A percentile compares a stretch with the other conserved stretches of the same genome.
phyloP scores from a whole-genome alignment of 2,888 invertebrate genomes.

The Clanis bilineata region DNA sequence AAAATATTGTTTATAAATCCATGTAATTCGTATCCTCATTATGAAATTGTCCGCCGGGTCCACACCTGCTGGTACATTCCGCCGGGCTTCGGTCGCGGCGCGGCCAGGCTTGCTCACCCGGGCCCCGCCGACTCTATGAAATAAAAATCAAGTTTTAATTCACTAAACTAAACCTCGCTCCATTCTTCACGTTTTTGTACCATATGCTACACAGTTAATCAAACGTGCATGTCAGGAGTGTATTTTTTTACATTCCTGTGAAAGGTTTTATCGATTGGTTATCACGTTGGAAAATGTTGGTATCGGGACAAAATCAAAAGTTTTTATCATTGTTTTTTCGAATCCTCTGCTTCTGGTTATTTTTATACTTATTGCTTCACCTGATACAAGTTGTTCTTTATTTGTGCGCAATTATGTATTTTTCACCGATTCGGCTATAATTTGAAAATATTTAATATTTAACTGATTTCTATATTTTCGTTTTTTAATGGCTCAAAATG shows the following conservation, averaged over 20 bases:
- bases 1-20: constrained; percentile 7
- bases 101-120: no score
- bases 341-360: no score
- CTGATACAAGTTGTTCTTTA: no score
- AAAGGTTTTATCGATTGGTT: constrained; percentile 28
- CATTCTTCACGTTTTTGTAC: constrained; percentile 28
- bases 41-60: constrained; percentile 33
- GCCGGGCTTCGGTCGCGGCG: constrained; percentile 47
- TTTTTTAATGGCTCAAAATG: no score
- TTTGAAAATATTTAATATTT: no score
- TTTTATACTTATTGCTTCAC: no score
- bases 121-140: constrained; percentile 33
- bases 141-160: constrained; percentile 43
- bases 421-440: no score
- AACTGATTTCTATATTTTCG: no score
- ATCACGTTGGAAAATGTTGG: constrained; percentile 20
- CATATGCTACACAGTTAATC: constrained; percentile 29
- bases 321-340: no score
- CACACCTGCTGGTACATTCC: constrained; percentile 78
- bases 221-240: constrained; percentile 28
- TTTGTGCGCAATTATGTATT: no score
- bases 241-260: constrained; percentile 19
- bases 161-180: constrained; percentile 26
- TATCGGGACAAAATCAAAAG: neutral
- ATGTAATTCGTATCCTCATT: constrained; percentile 42